phyloP scores from a whole-genome alignment of 2,888 invertebrate genomes.

The Torymus tubicola region DNA sequence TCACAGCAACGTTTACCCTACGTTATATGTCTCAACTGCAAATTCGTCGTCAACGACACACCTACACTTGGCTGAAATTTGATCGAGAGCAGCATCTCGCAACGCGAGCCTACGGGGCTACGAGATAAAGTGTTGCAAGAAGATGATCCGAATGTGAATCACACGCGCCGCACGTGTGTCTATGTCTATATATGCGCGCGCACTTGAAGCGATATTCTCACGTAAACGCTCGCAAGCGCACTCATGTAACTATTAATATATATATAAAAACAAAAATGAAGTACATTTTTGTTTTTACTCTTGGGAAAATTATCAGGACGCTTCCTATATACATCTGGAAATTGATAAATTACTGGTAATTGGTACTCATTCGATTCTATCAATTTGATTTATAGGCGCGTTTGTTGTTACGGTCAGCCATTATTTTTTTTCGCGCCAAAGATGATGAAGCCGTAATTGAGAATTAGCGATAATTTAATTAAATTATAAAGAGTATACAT shows the following conservation, averaged over 20 bases:
- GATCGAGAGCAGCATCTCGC: constrained; percentile 26
- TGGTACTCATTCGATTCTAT: constrained; percentile 18
- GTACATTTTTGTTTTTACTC: no score
- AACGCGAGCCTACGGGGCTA: background rate
- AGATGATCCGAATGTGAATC: constrained; percentile 45
- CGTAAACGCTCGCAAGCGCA: no score
- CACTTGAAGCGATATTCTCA: no score
- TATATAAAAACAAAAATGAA: no score
- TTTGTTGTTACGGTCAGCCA: constrained; percentile 1
- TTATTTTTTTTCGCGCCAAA: background rate
- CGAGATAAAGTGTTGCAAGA: constrained; percentile 9
- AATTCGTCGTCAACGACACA: no score
- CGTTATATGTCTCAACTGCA: no score
- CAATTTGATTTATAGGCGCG: constrained; percentile 28
- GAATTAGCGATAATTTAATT: constrained; percentile 21
- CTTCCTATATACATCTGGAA: background rate
- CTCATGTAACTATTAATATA: no score
- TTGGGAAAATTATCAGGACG: no score
- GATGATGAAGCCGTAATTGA: no score
- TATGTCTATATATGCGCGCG: no score
- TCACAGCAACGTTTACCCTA: no score
- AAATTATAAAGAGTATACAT: constrained; percentile 15
- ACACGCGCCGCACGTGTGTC: background rate
- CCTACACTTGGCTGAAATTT: constrained; percentile 32
- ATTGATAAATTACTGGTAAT: constrained; percentile 32